Conservation (phyloP, 2,797 vertebrate species). For the Amphiprion clarkii region DNA sequence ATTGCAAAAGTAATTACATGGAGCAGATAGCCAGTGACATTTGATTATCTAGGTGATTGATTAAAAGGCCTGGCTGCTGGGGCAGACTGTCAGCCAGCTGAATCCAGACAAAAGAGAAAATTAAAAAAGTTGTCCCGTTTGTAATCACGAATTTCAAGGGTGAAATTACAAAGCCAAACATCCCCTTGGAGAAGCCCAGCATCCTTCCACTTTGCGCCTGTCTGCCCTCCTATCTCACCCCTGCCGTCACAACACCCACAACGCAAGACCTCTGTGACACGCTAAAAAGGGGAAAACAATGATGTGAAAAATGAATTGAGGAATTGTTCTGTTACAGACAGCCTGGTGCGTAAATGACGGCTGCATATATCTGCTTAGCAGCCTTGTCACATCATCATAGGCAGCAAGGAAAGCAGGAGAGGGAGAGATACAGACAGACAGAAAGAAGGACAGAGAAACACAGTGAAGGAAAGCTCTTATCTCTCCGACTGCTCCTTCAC, state of each 20-base stretch:
- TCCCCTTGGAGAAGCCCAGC: constrained; percentile 84
- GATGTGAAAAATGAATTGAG: constrained; percentile 86
- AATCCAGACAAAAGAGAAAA: constrained; percentile 99
- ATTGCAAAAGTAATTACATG: constrained; percentile 99
- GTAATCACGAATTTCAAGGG: constrained; percentile 99
- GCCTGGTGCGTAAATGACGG: constrained; percentile 77
- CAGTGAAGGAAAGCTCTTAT: constrained; percentile 66
- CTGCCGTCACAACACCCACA: constrained; percentile 65
- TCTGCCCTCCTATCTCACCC: constrained; percentile 81
- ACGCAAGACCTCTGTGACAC: constrained; percentile 62
- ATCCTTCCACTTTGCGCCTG: constrained; percentile 76
- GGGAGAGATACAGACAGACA: constrained; percentile 40
- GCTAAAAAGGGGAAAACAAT: constrained; percentile 73
- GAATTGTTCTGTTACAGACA: constrained; percentile 82
- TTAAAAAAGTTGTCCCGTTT: constrained; percentile 99
- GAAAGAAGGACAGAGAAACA: constrained; percentile 46
- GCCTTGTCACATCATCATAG: constrained; percentile 75
- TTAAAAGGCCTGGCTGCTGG: constrained; percentile 98
- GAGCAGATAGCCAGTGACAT: constrained; percentile 99
- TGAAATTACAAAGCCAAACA: constrained; percentile 98
- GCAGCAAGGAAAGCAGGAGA: constrained; percentile 31
- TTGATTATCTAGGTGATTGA: constrained; percentile 99
- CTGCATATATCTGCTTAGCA: constrained; percentile 72
- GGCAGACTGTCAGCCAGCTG: constrained; percentile 96
- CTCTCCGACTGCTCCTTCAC: constrained; percentile 63